Base-by-base conservation (phyloP, 2,888 invertebrate species). In the Desoria tigrina region DNA sequence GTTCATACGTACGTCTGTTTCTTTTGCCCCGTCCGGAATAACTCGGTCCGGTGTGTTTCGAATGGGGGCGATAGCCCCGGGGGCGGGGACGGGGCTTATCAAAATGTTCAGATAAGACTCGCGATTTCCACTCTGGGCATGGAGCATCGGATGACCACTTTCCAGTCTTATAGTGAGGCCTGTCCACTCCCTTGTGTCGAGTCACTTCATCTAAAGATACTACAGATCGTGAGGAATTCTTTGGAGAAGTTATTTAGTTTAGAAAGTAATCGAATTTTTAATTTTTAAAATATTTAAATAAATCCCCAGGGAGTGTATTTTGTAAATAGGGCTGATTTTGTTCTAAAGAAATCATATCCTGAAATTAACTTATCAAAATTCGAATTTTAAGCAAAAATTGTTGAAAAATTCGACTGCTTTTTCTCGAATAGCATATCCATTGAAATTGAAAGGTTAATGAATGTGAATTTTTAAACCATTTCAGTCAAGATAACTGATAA, bases 11-110 rank as follows among this genome's bases (percentile, higher is more conserved):
- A 60, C 18, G 37, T 62, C 14, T 69, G 69, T 45, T 56, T 57
- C 16, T 37, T 61, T 27, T 69, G 69, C 28, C 58, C 64, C 26
- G 60, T 67, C 1, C 63, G 66, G 18, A 67, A 64, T 28, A 21
- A 24, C 6, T 62, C 69, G 2, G 55, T 67, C 0, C 28, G 23
- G 1, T 69, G 69, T 49, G 49, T n/a, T 49, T 9, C 21, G 11
- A 7, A 49, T 49, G 49, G 18, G 11, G 9, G 7, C 11, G 18
- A 18, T n/a, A 7, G 21, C 11, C 7, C 18, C 11, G 21, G 18
- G 7, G 49, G 18, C 7, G 21, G 7, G 16, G 28, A 26, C 18
- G 26, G 21, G 1, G 42, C 7, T 26, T 18, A 27, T 1, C 26
- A 23, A 54, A 21, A 45, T 23, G 24, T 54, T 24, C 26, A n/a